These are phyloP conservation scores for Criorhina ranunculi DNA, from an alignment of 2,888 invertebrate genomes.

Conservation along the genomic window DNA sequence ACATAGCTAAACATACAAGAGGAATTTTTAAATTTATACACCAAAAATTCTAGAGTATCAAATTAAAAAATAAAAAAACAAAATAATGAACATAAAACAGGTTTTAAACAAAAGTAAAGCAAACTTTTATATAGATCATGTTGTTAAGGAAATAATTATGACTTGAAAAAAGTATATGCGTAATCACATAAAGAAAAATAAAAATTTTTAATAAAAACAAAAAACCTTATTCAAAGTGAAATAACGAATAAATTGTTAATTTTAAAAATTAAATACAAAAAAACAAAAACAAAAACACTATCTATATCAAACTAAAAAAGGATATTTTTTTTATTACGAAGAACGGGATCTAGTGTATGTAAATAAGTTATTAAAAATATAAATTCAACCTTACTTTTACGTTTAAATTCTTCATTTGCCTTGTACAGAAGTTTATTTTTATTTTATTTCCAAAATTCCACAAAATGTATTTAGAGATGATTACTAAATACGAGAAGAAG, in stretches of 20 bases:
- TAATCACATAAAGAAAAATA: slow-evolving; percentile 47
- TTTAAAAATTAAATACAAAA: slow-evolving; percentile 60
- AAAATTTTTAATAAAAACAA: slow-evolving; percentile 40
- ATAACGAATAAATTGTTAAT: slow-evolving; percentile 60
- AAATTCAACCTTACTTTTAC: slow-evolving; percentile 8
- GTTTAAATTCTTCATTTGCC: slow-evolving; percentile 32
- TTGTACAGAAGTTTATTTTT: slow-evolving; percentile 66
- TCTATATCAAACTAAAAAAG: slow-evolving; percentile 64
- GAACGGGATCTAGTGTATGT: slow-evolving; percentile 54
- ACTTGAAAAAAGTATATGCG: slow-evolving; percentile 46
- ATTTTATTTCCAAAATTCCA: slow-evolving; percentile 44
- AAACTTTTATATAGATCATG: slow-evolving; percentile 73
- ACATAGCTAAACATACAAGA: slow-evolving; percentile 61
- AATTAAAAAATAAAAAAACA: slow-evolving; percentile 62
- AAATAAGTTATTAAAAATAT: slow-evolving; percentile 51
- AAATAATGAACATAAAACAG: slow-evolving; percentile 62
- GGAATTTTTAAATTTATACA: slow-evolving; percentile 77
- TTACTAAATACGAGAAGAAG: slow-evolving; percentile 54
- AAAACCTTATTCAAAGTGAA: slow-evolving; percentile 51
- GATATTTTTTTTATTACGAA: slow-evolving; percentile 61
- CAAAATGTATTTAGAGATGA: slow-evolving; percentile 60
- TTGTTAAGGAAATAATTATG: slow-evolving; percentile 60
- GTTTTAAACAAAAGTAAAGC: slow-evolving; percentile 65
- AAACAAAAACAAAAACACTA: slow-evolving; percentile 48
- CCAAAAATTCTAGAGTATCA: slow-evolving; percentile 72